These are phyloP conservation scores for Ophraella communa DNA, from an alignment of 2,888 invertebrate genomes.

Conservation along the genomic window DNA sequence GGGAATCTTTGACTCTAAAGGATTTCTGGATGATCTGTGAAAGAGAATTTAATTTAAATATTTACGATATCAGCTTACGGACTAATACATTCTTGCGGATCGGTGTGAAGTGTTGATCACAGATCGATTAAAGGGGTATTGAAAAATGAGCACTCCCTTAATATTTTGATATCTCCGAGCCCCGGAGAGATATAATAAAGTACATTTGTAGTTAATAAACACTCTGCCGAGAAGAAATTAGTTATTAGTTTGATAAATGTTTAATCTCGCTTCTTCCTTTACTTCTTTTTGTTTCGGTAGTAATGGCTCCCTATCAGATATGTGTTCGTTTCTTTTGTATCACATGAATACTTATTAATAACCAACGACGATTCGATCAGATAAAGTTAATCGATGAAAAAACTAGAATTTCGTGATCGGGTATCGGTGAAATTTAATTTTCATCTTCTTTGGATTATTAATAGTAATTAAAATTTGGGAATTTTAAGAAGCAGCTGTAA, in stretches of 20 bases:
- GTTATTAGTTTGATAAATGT: conserved; percentile 35
- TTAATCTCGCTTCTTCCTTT: conserved; percentile 17
- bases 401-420: not conserved
- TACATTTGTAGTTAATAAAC: conserved; percentile 34
- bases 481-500: too few relatives aligned
- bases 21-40: too few relatives aligned
- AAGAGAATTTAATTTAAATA: not conserved
- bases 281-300: conserved; percentile 17
- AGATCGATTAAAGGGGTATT: conserved; percentile 26
- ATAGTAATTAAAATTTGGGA: not conserved
- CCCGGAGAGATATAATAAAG: conserved; percentile 28
- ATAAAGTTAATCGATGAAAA: conserved; percentile 15
- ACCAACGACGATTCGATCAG: conserved; percentile 6
- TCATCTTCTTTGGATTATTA: not conserved
- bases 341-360: conserved; percentile 8
- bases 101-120: conserved; percentile 23
- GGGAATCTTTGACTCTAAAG: too few relatives aligned
- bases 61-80: not conserved
- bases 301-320: conserved; percentile 17
- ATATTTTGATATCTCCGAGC: conserved; percentile 29
- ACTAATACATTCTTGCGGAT: conserved; percentile 10
- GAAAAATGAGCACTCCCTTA: conserved; percentile 33
- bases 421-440: not conserved
- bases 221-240: conserved; percentile 27
- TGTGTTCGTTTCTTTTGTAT: not conserved